Conservation (phyloP, 2,113 vertebrate species). For the Falcunculus frontatus region DNA sequence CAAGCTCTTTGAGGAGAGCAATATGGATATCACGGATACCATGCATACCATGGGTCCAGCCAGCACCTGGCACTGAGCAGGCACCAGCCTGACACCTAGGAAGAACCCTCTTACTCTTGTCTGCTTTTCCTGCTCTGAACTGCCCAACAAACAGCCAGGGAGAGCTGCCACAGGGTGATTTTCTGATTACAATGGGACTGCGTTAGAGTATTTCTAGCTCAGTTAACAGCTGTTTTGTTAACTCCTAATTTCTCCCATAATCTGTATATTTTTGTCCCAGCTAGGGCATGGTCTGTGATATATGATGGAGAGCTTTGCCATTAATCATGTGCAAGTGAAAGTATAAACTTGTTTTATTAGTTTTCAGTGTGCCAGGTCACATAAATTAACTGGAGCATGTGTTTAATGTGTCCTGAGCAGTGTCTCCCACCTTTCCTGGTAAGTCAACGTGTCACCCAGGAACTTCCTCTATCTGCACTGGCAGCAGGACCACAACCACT, state of each 20-base stretch:
- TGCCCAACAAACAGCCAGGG: not conserved
- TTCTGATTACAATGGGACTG: constrained; percentile 65
- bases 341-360: constrained; percentile 56
- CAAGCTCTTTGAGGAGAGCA: not conserved
- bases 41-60: not conserved
- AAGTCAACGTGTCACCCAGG: not conserved
- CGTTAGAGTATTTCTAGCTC: constrained; percentile 54
- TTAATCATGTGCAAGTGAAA: constrained; percentile 68
- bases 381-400: constrained; percentile 37
- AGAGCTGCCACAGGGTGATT: not conserved
- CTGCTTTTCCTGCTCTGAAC: not conserved
- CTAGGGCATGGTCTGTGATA: constrained; percentile 43
- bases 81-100: not conserved
- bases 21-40: not conserved
- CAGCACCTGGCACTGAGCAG: not conserved
- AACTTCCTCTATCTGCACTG: not conserved
- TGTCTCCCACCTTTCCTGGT: not conserved
- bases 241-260: constrained; percentile 71
- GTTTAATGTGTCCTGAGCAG: not conserved
- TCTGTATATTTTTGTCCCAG: constrained; percentile 61
- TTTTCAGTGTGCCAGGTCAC: constrained; percentile 41
- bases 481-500: not conserved
- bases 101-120: not conserved
- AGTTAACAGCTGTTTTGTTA: constrained; percentile 71
- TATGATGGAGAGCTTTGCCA: constrained; percentile 52